A percentile compares a stretch with the other conserved stretches of the same genome.
Evolutionary conservation across 2,888 invertebrate genomes (phyloP).

Genomic region (Melikaiella ostensackeni): DNA sequence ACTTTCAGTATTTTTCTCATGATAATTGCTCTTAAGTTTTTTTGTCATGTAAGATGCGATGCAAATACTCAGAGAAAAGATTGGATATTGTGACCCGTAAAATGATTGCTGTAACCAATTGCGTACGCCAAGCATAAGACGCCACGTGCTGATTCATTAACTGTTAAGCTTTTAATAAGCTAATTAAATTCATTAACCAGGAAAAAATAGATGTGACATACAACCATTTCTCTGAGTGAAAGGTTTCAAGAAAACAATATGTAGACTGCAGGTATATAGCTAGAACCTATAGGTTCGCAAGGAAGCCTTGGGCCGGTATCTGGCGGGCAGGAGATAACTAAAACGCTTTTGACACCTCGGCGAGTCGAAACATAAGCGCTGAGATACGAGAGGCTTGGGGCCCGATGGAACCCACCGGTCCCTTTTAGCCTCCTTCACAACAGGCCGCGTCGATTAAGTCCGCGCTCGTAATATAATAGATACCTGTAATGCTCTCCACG

Average conservation of each 20-base stretch:
- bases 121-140: no score
- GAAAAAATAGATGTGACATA: no score
- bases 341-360: slow-evolving; percentile 68
- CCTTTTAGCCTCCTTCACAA: slow-evolving; percentile 52
- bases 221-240: no score
- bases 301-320: slow-evolving; percentile 52
- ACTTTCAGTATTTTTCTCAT: no score
- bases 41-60: neutral
- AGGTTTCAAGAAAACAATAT: neutral
- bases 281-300: neutral
- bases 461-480: slow-evolving; percentile 57
- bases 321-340: slow-evolving; percentile 62
- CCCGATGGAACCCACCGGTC: slow-evolving; percentile 48
- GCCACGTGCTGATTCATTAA: no score
- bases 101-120: no score
- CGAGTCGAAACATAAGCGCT: slow-evolving; percentile 61
- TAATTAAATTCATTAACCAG: no score
- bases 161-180: no score
- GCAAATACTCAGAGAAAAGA: no score
- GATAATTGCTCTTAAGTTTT: neutral
- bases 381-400: slow-evolving; percentile 59
- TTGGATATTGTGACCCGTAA: no score
- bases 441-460: slow-evolving; percentile 59
- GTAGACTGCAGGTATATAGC: neutral
- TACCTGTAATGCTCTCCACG: slow-evolving; percentile 52